Evolutionary conservation across 2,113 vertebrate genomes (phyloP), one percentile per base, ranked within the genome.

Genomic region (Leptosomus discolor): DNA sequence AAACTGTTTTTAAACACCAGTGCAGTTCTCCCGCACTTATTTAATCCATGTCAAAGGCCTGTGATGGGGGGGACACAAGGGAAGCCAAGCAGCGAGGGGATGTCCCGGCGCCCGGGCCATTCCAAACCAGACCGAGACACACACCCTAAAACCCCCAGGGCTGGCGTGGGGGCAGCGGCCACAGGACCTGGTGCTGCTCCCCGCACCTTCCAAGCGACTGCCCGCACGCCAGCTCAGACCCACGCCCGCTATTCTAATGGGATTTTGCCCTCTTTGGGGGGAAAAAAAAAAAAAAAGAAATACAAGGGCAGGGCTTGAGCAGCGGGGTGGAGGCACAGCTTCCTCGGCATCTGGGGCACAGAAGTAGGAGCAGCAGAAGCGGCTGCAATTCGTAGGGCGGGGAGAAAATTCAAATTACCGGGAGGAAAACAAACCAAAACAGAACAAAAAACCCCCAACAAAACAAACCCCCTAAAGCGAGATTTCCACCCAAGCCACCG

Each of bases 21-120:
- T 4, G 50, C 29, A 5, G 12, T 8, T 54, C 36, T 26, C 27
- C 37, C 9, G 65, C 56, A 12, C 60, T 39, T 56, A 41, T 30
- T 48, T 12, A 8, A 5, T 7, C 50, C 3, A 32, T 9, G 51
- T 11, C 78, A 36, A 24, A 36, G 65, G 43, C 37, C 54, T 22
- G 22, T 27, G 29, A 2, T 0, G 3, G 43, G 46, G 9, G 39
- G 2, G 76, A 61, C 54, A 24, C 1, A 1, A 27, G 41, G 71
- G 50, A 46, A 46, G 29, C 43, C 43, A 20, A 58, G 32, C 39
- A 56, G 54, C 0, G 0, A 18, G 32, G 34, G 20, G 84, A 74
- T 34, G 56, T 60, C 76, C 50, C 32, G 80, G 61, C 1, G 0
- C 36, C 69, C 4, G 57, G 20, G 46, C 30, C 39, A 64, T 20